Conservation (phyloP, 2,888 invertebrate genomes). For the Ormyrus nitidulus region DNA sequence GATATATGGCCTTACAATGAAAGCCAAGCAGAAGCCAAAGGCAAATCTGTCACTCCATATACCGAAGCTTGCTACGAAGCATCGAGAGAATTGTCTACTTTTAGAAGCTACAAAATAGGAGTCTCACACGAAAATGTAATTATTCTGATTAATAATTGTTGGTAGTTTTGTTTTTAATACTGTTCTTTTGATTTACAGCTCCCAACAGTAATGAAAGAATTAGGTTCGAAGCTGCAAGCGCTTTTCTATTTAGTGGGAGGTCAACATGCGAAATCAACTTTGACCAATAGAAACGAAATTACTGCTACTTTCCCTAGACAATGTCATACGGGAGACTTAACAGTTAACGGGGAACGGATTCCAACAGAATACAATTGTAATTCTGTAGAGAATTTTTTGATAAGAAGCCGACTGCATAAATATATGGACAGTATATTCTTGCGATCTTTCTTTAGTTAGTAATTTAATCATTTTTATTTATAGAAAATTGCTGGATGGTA, state of each 20-base stretch:
- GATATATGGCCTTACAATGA: constrained; percentile 69
- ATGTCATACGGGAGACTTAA: constrained; percentile 62
- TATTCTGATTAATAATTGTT: background rate
- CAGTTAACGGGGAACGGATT: constrained; percentile 63
- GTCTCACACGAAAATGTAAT: constrained; percentile 67
- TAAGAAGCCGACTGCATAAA: constrained; percentile 69
- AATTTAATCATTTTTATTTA: constrained; percentile 21
- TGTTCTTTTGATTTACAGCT: constrained; percentile 59
- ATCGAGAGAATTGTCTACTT: constrained; percentile 71
- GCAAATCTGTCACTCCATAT: constrained; percentile 66
- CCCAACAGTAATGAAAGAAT: constrained; percentile 63
- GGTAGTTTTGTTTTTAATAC: no score
- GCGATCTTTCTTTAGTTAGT: constrained; percentile 67
- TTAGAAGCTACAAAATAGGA: constrained; percentile 67
- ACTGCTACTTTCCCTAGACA: constrained; percentile 67
- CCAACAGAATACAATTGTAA: constrained; percentile 63
- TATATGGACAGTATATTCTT: constrained; percentile 67
- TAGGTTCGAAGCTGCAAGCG: constrained; percentile 65
- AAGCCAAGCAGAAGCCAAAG: constrained; percentile 64
- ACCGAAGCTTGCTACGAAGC: constrained; percentile 70
- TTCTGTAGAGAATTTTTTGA: constrained; percentile 67
- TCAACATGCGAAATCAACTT: constrained; percentile 55
- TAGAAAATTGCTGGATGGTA: constrained; percentile 13
- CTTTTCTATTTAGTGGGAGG: constrained; percentile 69
- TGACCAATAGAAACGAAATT: constrained; percentile 56